Evolutionary conservation across 2,797 vertebrate species (phyloP), one percentile per base, ranked within the genome.

Genomic region (Clarias laeviceps): DNA sequence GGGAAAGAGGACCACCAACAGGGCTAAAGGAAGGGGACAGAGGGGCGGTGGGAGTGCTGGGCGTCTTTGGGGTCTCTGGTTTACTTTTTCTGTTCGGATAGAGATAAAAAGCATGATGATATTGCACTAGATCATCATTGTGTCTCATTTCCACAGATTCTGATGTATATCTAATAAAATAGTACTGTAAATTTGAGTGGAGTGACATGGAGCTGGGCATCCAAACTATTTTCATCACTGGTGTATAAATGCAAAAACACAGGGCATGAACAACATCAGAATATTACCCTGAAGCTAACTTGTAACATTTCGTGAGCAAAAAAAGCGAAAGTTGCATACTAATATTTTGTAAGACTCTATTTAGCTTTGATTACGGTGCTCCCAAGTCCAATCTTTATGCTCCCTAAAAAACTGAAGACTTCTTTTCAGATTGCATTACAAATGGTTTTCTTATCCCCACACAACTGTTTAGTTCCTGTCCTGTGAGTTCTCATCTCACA

Each of bases 1-100:
- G 92, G 0, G 96, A 89, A 90, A 99, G 91, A 0, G 96, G 92
- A 74, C 93, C 94, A 37, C 93, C 92, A 0, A 88, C 1, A 37
- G 94, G 93, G 79, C 91, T 92, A 80, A 97, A 96, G 20, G 93
- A 91, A 17, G 96, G 96, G 0, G 95, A 96, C 65, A 92, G 79
- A 22, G 97, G 96, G 90, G 96, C 97, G 91, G 91, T 96, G 3
- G 97, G 97, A 1, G 96, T 97, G 85, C 92, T 96, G 87, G 97
- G 97, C 0, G 94, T 96, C 91, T 93, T 96, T 0, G 96, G 95
- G 0, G 91, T 88, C 81, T 97, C 97, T 0, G 17, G 70, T 92
- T 95, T 97, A 56, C 90, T 90, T 87, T 93, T 97, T 91, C 95
- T 97, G 91, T 91, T 93, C 68, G 88, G 61, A 76, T 37, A 91